Conservation (phyloP, 2,113 vertebrate species). For the Osmerus mordax region DNA sequence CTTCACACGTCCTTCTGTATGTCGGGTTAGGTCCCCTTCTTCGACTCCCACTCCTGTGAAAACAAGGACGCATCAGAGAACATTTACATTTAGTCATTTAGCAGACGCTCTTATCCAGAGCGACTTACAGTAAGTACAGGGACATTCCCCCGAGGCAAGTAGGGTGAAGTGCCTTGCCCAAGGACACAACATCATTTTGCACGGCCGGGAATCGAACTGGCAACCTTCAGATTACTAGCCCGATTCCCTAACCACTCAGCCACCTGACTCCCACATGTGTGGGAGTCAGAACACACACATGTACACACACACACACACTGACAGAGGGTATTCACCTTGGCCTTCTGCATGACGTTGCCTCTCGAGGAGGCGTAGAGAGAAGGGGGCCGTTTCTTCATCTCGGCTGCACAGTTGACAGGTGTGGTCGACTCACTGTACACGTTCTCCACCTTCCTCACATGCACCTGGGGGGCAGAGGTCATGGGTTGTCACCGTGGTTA, state of each 20-base stretch:
- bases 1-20: not conserved
- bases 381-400: conserved; percentile 85
- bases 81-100: too few species aligned
- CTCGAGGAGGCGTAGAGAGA: conserved; percentile 81
- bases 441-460: conserved; percentile 70
- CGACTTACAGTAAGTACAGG: too few species aligned
- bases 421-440: conserved; percentile 70
- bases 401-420: conserved; percentile 85
- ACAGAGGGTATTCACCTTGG: conserved; percentile 77
- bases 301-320: not conserved
- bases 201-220: too few species aligned
- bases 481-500: not conserved
- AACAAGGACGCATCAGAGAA: conserved; percentile 15
- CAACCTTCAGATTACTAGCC: too few species aligned
- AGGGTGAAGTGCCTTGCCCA: too few species aligned
- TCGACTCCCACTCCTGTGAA: conserved; percentile 91
- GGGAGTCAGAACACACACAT: not conserved
- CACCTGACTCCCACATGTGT: too few species aligned
- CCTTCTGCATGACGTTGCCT: conserved; percentile 90
- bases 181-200: too few species aligned
- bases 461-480: conserved; percentile 38
- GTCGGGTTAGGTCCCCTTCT: conserved; percentile 77
- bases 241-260: too few species aligned
- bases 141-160: too few species aligned
- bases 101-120: too few species aligned